phyloP scores from a whole-genome alignment of 23 tunicate genomes.

The Trididemnum clinides region DNA sequence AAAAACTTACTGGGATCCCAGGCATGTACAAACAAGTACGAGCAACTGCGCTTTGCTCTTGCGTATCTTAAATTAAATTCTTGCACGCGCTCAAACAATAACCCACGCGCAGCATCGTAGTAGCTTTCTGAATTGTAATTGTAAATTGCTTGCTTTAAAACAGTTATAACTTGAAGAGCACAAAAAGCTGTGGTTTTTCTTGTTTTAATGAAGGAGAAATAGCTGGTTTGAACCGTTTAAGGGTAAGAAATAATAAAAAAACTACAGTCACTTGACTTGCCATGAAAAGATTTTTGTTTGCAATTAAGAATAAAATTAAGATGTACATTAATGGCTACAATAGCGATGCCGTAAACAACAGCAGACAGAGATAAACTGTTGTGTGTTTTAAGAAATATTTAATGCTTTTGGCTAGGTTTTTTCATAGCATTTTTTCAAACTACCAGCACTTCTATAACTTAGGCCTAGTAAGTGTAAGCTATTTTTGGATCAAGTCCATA shows the following conservation, averaged over 20 bases:
- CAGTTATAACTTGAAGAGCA: neutral
- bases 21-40: neutral
- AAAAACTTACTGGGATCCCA: too few species aligned
- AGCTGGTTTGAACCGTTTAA: neutral
- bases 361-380: neutral
- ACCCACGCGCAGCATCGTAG: neutral
- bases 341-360: neutral
- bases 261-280: neutral
- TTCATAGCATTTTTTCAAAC: too few species aligned
- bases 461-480: neutral
- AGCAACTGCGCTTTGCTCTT: neutral
- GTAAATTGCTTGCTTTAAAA: neutral
- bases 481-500: too few species aligned
- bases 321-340: neutral
- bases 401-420: neutral
- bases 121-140: neutral
- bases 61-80: too few species aligned
- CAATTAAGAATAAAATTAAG: too few species aligned
- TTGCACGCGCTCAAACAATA: neutral
- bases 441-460: neutral
- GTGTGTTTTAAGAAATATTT: neutral
- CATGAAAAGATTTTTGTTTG: neutral
- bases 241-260: neutral
- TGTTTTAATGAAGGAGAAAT: neutral
- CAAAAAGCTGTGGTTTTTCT: neutral